Evolutionary conservation across 2,888 invertebrate genomes (phyloP).

Genomic region (Encarsia formosa): DNA sequence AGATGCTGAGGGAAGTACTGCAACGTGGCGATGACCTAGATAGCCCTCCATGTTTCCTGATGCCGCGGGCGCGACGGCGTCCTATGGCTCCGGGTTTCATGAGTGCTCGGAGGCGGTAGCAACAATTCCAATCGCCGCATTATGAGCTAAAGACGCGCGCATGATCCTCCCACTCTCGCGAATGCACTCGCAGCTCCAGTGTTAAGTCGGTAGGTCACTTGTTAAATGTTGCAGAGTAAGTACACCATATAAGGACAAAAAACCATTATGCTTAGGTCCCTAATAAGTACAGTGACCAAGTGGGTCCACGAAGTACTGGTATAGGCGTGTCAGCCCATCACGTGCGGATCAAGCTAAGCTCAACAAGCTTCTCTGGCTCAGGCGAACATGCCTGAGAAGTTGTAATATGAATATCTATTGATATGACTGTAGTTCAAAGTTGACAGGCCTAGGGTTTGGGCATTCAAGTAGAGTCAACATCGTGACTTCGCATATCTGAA

Average conservation of each 20-base stretch:
- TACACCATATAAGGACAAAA: no score
- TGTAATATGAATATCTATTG: no score
- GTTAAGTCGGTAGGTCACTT: not conserved
- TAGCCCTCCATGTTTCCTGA: conserved; percentile 36
- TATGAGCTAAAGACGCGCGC: no score
- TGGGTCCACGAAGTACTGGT: no score
- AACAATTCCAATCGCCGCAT: not conserved
- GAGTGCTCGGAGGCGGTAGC: conserved; percentile 32
- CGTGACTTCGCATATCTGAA: no score
- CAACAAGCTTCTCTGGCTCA: conserved; percentile 40
- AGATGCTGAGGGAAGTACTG: no score
- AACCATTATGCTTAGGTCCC: not conserved
- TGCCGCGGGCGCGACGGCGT: conserved; percentile 46
- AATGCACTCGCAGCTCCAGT: not conserved
- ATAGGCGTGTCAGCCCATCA: conserved; percentile 40
- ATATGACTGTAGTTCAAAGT: no score
- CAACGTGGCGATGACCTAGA: conserved; percentile 6
- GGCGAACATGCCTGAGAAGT: conserved; percentile 39
- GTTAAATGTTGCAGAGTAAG: no score
- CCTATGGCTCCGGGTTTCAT: conserved; percentile 38
- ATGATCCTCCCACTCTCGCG: no score
- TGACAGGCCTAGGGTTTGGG: no score
- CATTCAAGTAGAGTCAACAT: no score
- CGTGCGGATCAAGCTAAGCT: conserved; percentile 45
- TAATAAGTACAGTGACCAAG: not conserved